Evolutionary conservation across 2,113 vertebrate species (phyloP).

Genomic region (Eulemur macaco): DNA sequence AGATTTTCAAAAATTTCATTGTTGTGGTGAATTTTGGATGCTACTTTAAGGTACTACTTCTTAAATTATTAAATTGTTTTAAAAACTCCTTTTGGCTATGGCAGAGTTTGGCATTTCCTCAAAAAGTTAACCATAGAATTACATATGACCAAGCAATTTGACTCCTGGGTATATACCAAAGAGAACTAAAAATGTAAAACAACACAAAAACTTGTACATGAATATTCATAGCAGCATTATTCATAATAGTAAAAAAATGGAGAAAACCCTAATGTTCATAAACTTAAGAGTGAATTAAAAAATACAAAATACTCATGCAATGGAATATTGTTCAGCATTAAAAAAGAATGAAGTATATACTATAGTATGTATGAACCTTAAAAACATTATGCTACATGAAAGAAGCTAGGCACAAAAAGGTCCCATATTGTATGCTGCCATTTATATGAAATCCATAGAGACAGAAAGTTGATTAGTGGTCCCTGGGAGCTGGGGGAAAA

Average conservation of each 20-base stretch:
- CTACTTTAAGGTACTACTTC: background rate
- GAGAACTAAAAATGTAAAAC: background rate
- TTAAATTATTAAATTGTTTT: background rate
- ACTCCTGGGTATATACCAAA: background rate
- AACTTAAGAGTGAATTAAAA: background rate
- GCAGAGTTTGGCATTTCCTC: background rate
- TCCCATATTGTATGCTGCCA: background rate
- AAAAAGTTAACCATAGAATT: background rate
- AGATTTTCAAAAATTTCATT: background rate
- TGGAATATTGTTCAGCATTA: background rate
- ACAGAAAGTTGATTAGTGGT: background rate
- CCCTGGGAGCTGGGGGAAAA: background rate
- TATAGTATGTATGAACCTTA: background rate
- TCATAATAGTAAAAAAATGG: background rate
- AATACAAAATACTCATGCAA: background rate
- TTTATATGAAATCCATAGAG: background rate
- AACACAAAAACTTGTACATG: background rate
- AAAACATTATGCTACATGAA: background rate
- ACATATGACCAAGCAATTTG: background rate
- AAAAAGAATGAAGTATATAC: background rate
- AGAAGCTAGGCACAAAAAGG: background rate
- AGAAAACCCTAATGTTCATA: background rate
- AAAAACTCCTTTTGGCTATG: background rate
- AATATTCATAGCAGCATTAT: background rate
- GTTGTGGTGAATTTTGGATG: background rate